Conservation (phyloP, 2,888 invertebrate species). For the Leptothorax acervorum region DNA sequence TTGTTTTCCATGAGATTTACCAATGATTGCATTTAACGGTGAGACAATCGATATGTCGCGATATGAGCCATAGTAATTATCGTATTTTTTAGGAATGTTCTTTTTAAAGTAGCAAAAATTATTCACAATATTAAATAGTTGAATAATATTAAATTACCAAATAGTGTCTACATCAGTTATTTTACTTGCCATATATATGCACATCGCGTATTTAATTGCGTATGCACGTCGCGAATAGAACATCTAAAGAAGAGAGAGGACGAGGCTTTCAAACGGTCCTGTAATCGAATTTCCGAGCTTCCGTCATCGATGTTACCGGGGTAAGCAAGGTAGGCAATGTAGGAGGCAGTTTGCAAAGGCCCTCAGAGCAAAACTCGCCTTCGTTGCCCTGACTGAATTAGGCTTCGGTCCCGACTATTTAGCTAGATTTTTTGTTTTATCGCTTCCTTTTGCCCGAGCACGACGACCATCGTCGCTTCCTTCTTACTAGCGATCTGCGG, state of each 20-base stretch:
- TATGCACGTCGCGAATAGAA: slow-evolving; percentile 1
- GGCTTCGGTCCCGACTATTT: slow-evolving; percentile 54
- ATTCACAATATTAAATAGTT: neutral
- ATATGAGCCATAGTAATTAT: neutral
- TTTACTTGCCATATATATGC: neutral
- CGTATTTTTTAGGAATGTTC: neutral
- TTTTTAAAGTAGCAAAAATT: neutral
- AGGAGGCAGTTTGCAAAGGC: slow-evolving; percentile 71
- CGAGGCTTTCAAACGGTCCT: slow-evolving; percentile 72
- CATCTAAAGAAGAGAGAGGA: slow-evolving; percentile 47
- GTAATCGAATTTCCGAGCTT: slow-evolving; percentile 73
- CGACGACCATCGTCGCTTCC: neutral
- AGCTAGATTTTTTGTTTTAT: slow-evolving; percentile 56
- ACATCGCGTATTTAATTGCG: neutral
- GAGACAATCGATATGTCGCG: neutral
- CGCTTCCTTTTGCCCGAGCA: slow-evolving; percentile 8
- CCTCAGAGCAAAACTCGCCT: slow-evolving; percentile 68
- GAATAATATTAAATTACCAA: neutral
- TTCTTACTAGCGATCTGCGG: neutral
- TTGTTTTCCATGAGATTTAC: neutral
- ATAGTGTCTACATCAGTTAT: neutral
- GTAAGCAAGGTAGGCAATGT: slow-evolving; percentile 50
- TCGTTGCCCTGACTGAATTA: slow-evolving; percentile 64
- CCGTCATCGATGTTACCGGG: slow-evolving; percentile 65
- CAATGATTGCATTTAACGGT: neutral